Conservation (phyloP, 1,140 invertebrate genomes). For the Nasonia giraulti region DNA sequence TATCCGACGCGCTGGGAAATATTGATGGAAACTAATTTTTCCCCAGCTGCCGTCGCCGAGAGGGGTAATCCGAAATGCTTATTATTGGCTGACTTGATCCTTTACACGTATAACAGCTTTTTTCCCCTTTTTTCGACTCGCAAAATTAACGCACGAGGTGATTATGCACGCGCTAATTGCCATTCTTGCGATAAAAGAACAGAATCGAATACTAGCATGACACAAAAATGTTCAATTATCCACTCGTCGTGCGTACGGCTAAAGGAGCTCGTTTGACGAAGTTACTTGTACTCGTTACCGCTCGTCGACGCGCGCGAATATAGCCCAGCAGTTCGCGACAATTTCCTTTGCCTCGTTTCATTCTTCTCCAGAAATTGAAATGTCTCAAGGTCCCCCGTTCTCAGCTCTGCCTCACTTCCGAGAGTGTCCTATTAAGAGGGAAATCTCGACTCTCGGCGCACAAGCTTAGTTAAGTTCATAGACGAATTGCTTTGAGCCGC, state of each 20-base stretch:
- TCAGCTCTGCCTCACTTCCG: background rate
- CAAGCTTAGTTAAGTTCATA: slow-evolving; percentile 42
- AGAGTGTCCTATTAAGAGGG: slow-evolving; percentile 40
- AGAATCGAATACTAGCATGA: background rate
- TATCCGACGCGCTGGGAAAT: background rate
- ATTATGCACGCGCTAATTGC: too few species aligned
- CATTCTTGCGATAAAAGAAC: too few species aligned
- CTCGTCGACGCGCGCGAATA: background rate
- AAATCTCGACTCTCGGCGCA: background rate
- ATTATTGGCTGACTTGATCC: background rate
- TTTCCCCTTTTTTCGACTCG: background rate
- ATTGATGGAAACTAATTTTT: slow-evolving; percentile 27
- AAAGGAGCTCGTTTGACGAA: slow-evolving; percentile 5
- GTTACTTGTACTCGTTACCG: slow-evolving; percentile 36
- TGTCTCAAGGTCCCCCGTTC: slow-evolving; percentile 25
- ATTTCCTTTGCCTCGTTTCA: slow-evolving; percentile 36
- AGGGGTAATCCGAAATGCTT: background rate
- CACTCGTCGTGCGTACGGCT: background rate
- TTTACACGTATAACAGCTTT: background rate
- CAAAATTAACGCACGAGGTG: too few species aligned
- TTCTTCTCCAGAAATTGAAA: slow-evolving; percentile 48
- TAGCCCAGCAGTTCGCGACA: background rate
- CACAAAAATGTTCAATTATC: slow-evolving; percentile 29
- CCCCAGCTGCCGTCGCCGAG: background rate
- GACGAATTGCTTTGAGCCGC: slow-evolving; percentile 4